phyloP scores from a whole-genome alignment of 2,113 vertebrate species.

The Morone saxatilis region DNA sequence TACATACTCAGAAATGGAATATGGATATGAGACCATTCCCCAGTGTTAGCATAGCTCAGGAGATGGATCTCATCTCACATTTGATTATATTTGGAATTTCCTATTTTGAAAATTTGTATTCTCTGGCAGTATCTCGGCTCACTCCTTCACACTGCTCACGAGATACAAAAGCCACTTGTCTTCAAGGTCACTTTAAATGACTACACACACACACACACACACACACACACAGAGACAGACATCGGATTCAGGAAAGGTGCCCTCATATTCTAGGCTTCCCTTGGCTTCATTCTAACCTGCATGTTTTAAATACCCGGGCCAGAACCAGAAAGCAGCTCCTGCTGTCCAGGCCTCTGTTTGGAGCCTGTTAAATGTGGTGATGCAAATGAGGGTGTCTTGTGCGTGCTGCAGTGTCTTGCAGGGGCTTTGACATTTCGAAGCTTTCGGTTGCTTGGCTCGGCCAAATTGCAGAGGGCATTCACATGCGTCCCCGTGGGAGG shows the following conservation, averaged over 20 bases:
- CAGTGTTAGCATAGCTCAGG: background rate
- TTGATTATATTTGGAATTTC: conserved; percentile 38
- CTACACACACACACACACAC: background rate
- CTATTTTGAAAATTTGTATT: conserved; percentile 38
- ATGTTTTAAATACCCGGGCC: background rate
- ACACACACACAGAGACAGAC: background rate
- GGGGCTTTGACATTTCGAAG: conserved; percentile 69
- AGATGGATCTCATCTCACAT: conserved; percentile 9
- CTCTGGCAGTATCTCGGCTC: background rate
- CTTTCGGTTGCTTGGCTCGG: conserved; percentile 49
- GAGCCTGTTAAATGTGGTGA: conserved; percentile 3
- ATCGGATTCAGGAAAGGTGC: background rate
- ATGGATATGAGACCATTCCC: conserved; percentile 19
- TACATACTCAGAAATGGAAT: conserved; percentile 31
- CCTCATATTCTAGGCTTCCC: background rate
- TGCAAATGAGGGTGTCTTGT: conserved; percentile 40
- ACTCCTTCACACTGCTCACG: conserved; percentile 1
- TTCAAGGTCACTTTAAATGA: conserved; percentile 45
- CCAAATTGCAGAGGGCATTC: conserved; percentile 52
- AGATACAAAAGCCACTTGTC: conserved; percentile 27
- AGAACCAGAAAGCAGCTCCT: background rate
- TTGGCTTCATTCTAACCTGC: background rate
- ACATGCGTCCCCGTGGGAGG: conserved; percentile 52
- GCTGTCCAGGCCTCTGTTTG: conserved; percentile 21
- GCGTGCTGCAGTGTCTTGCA: conserved; percentile 30